These are phyloP conservation scores for Drosophila cardini DNA, from an alignment of 1,140 invertebrate species.

Conservation along the genomic window DNA sequence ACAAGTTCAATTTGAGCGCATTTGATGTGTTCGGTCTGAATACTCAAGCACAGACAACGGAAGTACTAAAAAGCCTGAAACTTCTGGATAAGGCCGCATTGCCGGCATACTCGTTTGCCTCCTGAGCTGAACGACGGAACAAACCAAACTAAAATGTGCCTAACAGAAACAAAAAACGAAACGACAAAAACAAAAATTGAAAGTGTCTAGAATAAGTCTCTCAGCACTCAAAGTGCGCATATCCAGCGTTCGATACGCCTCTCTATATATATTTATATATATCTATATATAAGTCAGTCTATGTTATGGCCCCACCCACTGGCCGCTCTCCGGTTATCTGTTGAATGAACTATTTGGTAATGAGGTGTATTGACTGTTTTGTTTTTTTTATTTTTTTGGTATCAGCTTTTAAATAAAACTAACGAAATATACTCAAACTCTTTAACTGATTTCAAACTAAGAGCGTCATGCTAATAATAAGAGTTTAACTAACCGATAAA, in stretches of 20 bases:
- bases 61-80: slow-evolving; percentile 78
- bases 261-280: slow-evolving; percentile 24
- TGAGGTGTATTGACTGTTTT: slow-evolving; percentile 27
- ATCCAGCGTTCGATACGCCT: slow-evolving; percentile 42
- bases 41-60: slow-evolving; percentile 84
- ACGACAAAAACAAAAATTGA: slow-evolving; percentile 6
- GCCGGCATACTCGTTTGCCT: slow-evolving; percentile 64
- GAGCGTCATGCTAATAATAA: slow-evolving; percentile 1
- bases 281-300: slow-evolving; percentile 19
- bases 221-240: slow-evolving; percentile 50
- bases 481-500: slow-evolving; percentile 25
- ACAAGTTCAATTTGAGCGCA: slow-evolving; percentile 79
- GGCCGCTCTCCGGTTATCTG: slow-evolving; percentile 1
- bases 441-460: not conserved
- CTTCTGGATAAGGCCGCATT: slow-evolving; percentile 59
- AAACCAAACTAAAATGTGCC: slow-evolving; percentile 32
- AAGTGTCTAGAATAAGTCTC: slow-evolving; percentile 25
- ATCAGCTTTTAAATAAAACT: slow-evolving; percentile 26
- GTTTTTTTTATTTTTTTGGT: slow-evolving; percentile 7
- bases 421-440: slow-evolving; percentile 6
- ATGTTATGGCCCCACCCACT: slow-evolving; percentile 8
- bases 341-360: slow-evolving; percentile 15
- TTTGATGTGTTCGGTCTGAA: slow-evolving; percentile 87
- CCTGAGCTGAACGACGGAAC: slow-evolving; percentile 35
- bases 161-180: not conserved